Base-by-base conservation (phyloP, 2,888 invertebrate genomes). In the Lasioglossum morio region DNA sequence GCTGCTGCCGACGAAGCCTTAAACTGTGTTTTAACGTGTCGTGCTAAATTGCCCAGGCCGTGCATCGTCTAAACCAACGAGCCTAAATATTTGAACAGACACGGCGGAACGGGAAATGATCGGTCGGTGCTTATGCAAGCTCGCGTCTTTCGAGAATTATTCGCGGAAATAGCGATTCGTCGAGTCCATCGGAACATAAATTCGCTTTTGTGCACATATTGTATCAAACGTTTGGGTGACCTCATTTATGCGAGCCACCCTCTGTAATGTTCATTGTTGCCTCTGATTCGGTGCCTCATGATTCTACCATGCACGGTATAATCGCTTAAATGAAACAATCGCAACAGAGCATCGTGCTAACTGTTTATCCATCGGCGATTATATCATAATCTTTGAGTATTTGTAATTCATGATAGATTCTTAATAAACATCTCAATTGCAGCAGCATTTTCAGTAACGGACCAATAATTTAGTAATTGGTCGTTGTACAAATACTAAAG, bases 71-170 rank as follows among this genome's bases (percentile, higher is more conserved):
- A 37, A 48, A 48, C 30, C 4, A 27, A 34, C 66, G 46, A 8
- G 23, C 37, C 69, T 69, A 69, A 69, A 69, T 69, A 69, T 69
- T 69, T 69, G 37, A 37, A 69, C 69, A 37, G 69, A 69, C 69
- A 37, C 69, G 1, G 34, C 69, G 23, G 4, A 30, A 7, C 7
- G 16, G 34, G 4, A 19, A 69, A 23, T 0, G 69, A 69, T 37
- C 66, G 23, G 30, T 8, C 30, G 27, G 16, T 66, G 30, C 66
- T 66, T 66, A 66, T 66, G 66, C 66, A 16, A 66, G 60, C 63
- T 37, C 10, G 66, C 66, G 66, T 19, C 34, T 37, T 34, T 37
- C 34, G 23, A 23, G 34, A 66, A 66, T 66, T 66, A 66, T 66
- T 66, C 34, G 66, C 66, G 66, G 60, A 60, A 60, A 60, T 27